phyloP scores from a whole-genome alignment of 2,797 vertebrate genomes.

The Mus caroli region DNA sequence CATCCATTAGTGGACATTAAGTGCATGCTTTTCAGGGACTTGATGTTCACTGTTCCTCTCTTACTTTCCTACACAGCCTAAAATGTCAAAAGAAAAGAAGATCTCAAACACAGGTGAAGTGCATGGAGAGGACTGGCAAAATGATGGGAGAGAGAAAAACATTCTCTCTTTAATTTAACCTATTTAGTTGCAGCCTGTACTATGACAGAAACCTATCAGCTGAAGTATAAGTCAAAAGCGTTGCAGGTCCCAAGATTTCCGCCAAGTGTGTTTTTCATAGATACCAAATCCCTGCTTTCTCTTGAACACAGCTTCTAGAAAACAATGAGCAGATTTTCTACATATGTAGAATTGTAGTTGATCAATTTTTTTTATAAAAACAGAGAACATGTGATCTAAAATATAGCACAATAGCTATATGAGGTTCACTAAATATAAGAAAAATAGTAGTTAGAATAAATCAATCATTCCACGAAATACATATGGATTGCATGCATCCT shows the following conservation, averaged over 20 bases:
- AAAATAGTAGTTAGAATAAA: constrained; percentile 50
- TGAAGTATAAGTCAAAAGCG: constrained; percentile 21
- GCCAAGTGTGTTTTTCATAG: constrained; percentile 39
- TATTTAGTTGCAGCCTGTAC: neutral
- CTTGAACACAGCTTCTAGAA: constrained; percentile 27
- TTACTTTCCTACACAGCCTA: neutral
- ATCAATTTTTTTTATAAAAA: constrained; percentile 25
- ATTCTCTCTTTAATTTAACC: constrained; percentile 22
- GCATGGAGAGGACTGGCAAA: neutral
- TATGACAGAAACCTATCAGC: neutral
- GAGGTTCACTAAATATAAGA: constrained; percentile 42
- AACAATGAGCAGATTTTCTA: constrained; percentile 41
- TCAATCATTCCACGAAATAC: neutral
- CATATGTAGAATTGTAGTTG: neutral
- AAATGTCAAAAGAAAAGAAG: constrained; percentile 18
- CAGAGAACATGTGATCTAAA: constrained; percentile 17
- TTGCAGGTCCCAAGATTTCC: neutral
- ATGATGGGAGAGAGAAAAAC: constrained; percentile 40
- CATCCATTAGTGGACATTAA: neutral
- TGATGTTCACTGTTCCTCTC: neutral
- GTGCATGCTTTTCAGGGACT: neutral
- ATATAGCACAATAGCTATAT: neutral
- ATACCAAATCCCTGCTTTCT: neutral
- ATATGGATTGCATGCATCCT: neutral
- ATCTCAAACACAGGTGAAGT: constrained; percentile 4